phyloP scores from a whole-genome alignment of 2,797 vertebrate species.

The Neostethus bicornis region DNA sequence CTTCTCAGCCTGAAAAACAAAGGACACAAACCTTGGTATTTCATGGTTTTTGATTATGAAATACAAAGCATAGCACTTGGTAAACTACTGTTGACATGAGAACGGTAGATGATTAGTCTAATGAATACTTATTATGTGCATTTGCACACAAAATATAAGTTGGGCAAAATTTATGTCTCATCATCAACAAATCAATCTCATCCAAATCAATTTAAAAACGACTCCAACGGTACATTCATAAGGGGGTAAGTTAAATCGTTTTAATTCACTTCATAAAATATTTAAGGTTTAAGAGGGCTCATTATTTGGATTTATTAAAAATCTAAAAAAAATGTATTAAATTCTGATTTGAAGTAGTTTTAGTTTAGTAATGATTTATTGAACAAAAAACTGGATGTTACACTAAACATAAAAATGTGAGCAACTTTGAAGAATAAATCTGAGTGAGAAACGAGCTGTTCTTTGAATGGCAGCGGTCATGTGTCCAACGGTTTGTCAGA shows the following conservation, averaged over 20 bases:
- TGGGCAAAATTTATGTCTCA: too few species aligned
- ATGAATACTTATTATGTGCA: not conserved
- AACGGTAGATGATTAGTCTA: not conserved
- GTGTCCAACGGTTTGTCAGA: not conserved
- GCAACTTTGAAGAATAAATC: too few species aligned
- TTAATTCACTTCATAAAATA: not conserved
- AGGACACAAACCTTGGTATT: not conserved
- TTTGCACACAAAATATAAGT: not conserved
- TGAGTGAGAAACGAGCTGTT: too few species aligned
- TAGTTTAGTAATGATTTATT: not conserved
- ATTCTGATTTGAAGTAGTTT: not conserved
- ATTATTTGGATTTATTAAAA: not conserved
- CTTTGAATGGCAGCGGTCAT: too few species aligned
- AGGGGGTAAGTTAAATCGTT: too few species aligned
- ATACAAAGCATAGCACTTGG: slow-evolving; percentile 2
- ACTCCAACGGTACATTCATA: too few species aligned
- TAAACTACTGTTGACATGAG: not conserved
- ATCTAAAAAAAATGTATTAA: not conserved
- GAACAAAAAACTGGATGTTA: not conserved
- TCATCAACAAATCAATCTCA: too few species aligned
- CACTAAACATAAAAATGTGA: not conserved
- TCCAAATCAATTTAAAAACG: too few species aligned
- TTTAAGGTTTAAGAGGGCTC: not conserved
- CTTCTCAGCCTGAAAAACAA: not conserved
- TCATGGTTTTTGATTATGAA: not conserved